Evolutionary conservation across 2,113 vertebrate species (phyloP), one percentile per base, ranked within the genome.

Genomic region (Oncorhynchus gorbuscha): DNA sequence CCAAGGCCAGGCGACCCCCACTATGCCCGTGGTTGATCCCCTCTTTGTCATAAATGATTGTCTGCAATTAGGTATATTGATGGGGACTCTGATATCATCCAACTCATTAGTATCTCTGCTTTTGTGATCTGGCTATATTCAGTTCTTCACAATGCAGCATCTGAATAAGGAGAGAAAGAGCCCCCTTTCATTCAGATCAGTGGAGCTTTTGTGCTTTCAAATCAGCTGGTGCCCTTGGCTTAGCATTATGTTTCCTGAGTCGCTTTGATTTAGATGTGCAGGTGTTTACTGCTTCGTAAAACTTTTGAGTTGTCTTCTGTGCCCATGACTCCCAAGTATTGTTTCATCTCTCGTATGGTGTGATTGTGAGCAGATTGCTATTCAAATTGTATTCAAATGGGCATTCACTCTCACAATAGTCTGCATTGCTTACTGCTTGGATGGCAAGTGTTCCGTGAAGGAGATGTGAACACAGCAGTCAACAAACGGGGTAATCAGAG

Each of bases 391-490:
- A 18, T 84, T 76, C 61, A 75, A 81, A 79, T 71, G 74, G 55
- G 39, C 32, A 72, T 73, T 78, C 59, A 6, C 77, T 30, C 68
- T 55, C 69, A 49, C 18, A 51, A 9, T 9, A 66, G 76, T 69
- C 72, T 77, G 66, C 55, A 64, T 20, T 55, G 24, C 51, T 76
- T 16, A 71, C 51, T 26, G 8, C 59, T 9, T 24, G 69, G 74
- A 73, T 74, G 73, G 69, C 80, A 81, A 87, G 83, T 83, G 81
- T 22, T 77, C 73, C 67, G 24, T 85, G 85, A 88, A 85, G 86
- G 81, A 78, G 81, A 76, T 61, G 49, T 28, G 48, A 78, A 70
- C 39, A 49, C 0, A 11, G 75, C 32, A 30, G 69, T 18, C 12
- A 72, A 64, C 39, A 62, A 58, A 35, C 8, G 9, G 7, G 13